Percentiles rank a stretch among this genome's conserved stretches.
phyloP scores from a whole-genome alignment of 1,140 invertebrate genomes.

The Belonocnema kinseyi region DNA sequence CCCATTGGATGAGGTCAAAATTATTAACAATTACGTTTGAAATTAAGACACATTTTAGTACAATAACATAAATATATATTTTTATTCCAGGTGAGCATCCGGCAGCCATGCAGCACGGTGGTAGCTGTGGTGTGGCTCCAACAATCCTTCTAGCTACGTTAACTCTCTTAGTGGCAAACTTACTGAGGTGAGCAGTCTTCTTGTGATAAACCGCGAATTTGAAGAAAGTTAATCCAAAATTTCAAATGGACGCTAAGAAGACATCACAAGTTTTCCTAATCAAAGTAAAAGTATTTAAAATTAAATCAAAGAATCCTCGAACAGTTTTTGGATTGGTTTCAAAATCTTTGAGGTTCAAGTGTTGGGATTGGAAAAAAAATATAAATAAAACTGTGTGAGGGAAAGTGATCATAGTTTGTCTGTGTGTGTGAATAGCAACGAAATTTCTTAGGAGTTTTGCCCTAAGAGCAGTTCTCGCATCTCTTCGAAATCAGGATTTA shows the following conservation, averaged over 20 bases:
- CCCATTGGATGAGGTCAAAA: too few relatives aligned
- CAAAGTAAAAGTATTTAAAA: neutral
- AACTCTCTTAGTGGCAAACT: constrained; percentile 63
- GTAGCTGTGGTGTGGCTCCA: constrained; percentile 65
- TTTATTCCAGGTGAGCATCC: constrained; percentile 77
- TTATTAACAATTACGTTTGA: too few relatives aligned
- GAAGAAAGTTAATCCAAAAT: constrained; percentile 7
- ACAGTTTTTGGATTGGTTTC: neutral
- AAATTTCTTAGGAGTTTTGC: neutral
- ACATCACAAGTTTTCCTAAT: neutral
- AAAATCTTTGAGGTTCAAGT: neutral
- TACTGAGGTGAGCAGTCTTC: constrained; percentile 69
- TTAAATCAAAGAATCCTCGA: constrained; percentile 1
- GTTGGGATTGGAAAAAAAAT: neutral
- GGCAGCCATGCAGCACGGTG: constrained; percentile 79
- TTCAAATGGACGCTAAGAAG: neutral
- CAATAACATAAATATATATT: neutral
- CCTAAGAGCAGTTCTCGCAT: too few relatives aligned
- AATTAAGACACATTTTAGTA: too few relatives aligned
- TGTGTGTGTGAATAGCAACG: constrained; percentile 6
- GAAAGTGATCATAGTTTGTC: neutral
- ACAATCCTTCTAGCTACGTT: constrained; percentile 64
- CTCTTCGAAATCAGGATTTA: too few relatives aligned
- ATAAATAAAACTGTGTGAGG: constrained; percentile 8
- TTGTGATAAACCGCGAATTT: constrained; percentile 39